Base-by-base conservation (phyloP, 2,888 invertebrate genomes). In the Sinohyriopsis cumingii region DNA sequence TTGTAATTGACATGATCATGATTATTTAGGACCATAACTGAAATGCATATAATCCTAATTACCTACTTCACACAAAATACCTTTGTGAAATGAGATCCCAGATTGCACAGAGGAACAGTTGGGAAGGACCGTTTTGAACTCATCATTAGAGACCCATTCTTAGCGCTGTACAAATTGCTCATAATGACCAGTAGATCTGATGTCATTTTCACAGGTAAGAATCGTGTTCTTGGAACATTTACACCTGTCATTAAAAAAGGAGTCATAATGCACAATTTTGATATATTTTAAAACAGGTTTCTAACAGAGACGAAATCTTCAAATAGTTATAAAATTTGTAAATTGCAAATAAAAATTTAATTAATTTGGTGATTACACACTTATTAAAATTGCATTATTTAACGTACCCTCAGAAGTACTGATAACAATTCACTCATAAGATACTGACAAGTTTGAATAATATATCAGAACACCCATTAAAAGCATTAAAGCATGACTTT, bases 151-250 rank as follows among this genome's bases (percentile, higher is more conserved):
- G 95, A 95, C 1, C 99, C 99, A 22, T 85, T 82, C 67, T 94
- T 94, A 80, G 99, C 91, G 83, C 93, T 94, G 91, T 99, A 99
- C 80, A 99, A 91, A 90, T 99, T 99, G 71, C 98, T 98, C 99
- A 99, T 99, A 68, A 99, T 96, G 68, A 99, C 92, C 81, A 99
- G 90, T 76, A 99, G 91, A 92, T 99, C 99, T 0, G 98, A 98
- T 0, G 99, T 97, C 90, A 99, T 99, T 91, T 99, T 99, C 4
- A 99, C 99, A 0, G 99, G 99, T 87, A 99, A 93, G 92, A 99
- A 99, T 72, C 99, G 93, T 74, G 96, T 96, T 72, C 99, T 92
- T 0, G 99, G 98, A 20, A 99, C 99, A 90, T 97, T 98, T 63
- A 99, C 95, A 60, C 94, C 94, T 93, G 79, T 3, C 70, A 66